phyloP scores from a whole-genome alignment of 2,113 vertebrate genomes.

The Phyllostomus discolor region DNA sequence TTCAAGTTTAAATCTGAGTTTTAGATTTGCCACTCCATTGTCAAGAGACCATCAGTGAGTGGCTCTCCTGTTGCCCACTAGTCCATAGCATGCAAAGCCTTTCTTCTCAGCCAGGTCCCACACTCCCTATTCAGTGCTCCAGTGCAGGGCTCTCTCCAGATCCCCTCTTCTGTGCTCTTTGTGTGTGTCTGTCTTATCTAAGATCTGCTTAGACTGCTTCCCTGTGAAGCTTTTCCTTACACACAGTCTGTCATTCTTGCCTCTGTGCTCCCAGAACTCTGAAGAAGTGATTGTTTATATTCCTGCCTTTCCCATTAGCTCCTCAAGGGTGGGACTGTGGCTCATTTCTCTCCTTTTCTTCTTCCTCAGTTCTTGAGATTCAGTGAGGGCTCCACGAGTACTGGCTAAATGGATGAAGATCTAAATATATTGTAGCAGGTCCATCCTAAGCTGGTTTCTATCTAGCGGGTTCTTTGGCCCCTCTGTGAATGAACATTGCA shows the following conservation, averaged over 20 bases:
- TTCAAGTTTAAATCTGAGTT: background rate
- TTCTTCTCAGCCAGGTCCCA: background rate
- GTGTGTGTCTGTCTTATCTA: background rate
- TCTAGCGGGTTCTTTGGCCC: background rate
- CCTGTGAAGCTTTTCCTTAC: background rate
- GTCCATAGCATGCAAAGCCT: background rate
- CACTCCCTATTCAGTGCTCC: too few relatives aligned
- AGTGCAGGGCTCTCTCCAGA: background rate
- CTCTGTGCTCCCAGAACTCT: background rate
- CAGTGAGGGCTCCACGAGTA: background rate
- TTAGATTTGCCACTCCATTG: background rate
- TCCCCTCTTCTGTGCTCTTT: background rate
- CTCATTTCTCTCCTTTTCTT: background rate
- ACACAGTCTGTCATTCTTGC: background rate
- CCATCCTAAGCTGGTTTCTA: background rate
- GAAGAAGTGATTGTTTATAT: background rate
- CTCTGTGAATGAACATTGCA: background rate
- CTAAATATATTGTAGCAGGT: background rate
- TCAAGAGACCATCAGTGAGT: background rate
- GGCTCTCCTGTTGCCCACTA: background rate
- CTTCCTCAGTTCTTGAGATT: background rate
- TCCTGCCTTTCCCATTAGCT: background rate
- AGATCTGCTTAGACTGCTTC: background rate
- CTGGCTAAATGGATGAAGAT: background rate
- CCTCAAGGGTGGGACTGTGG: background rate